phyloP scores from a whole-genome alignment of 2,888 invertebrate genomes.

The Chymomyza procnemis region DNA sequence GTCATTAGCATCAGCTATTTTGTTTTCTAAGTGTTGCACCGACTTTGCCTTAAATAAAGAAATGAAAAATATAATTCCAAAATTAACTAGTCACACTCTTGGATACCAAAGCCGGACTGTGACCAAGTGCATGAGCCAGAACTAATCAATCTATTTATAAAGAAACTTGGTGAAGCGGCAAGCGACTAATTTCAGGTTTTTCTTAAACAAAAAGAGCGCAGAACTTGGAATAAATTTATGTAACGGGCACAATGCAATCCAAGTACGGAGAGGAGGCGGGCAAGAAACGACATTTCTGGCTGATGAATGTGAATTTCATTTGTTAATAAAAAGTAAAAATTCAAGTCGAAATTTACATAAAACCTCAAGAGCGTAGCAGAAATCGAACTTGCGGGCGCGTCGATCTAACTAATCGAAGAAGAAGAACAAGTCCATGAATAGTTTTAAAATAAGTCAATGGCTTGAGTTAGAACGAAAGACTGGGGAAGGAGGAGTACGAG shows the following conservation, averaged over 20 bases:
- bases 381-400: conserved; percentile 1
- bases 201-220: background rate
- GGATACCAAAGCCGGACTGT: background rate
- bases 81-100: background rate
- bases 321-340: conserved; percentile 26
- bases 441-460: conserved; percentile 16
- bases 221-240: conserved; percentile 47
- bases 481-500: background rate
- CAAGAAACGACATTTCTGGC: conserved; percentile 18
- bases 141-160: background rate
- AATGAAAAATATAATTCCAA: background rate
- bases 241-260: conserved; percentile 42
- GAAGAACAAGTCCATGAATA: conserved; percentile 10
- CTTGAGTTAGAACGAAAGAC: conserved; percentile 26
- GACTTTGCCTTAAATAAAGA: background rate
- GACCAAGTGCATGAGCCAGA: background rate
- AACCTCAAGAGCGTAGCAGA: background rate
- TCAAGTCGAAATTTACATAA: conserved; percentile 12
- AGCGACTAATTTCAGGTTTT: background rate
- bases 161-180: background rate
- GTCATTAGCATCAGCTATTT: background rate
- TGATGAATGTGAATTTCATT: conserved; percentile 22
- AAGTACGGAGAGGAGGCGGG: conserved; percentile 24
- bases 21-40: background rate
- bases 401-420: conserved; percentile 22